phyloP scores from a whole-genome alignment of 2,113 vertebrate genomes.

The Prochilodus magdalenae region DNA sequence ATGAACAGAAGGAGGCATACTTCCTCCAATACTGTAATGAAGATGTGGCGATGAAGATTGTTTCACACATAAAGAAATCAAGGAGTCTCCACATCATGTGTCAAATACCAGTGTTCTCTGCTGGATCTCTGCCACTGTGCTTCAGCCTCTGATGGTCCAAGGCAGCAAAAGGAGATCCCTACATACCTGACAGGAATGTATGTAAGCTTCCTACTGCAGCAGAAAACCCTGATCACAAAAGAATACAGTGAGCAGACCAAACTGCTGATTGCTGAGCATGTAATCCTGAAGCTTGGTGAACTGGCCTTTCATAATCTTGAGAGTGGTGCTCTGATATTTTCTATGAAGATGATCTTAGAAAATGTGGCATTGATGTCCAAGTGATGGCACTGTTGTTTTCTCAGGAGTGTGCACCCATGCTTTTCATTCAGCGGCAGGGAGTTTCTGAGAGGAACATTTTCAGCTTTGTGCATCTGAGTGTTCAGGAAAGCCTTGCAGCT shows the following conservation, averaged over 20 bases:
- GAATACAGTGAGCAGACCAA: not conserved
- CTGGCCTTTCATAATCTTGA: not conserved
- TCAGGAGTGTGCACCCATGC: not conserved
- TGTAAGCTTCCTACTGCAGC: not conserved
- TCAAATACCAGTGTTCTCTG: conserved; percentile 12
- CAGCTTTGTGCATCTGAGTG: conserved; percentile 10
- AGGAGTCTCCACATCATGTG: conserved; percentile 6
- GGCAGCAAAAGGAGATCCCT: not conserved
- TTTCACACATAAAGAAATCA: conserved; percentile 16
- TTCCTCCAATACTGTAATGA: not conserved
- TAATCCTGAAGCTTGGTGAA: conserved; percentile 5
- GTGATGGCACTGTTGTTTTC: not conserved
- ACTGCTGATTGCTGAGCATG: not conserved
- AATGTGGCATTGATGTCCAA: not conserved
- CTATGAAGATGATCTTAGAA: not conserved
- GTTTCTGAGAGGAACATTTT: conserved; percentile 13
- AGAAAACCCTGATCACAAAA: not conserved
- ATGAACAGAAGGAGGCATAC: not conserved
- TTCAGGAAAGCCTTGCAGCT: conserved; percentile 7
- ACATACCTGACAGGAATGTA: conserved; percentile 11
- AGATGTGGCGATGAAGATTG: not conserved
- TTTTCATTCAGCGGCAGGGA: not conserved
- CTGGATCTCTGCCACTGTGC: conserved; percentile 8
- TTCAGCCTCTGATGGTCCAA: not conserved
- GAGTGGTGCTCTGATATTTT: not conserved